Evolutionary conservation across 2,888 invertebrate genomes (phyloP), one percentile per base, ranked within the genome.

Genomic region (Cataglyphis altisquamis): DNA sequence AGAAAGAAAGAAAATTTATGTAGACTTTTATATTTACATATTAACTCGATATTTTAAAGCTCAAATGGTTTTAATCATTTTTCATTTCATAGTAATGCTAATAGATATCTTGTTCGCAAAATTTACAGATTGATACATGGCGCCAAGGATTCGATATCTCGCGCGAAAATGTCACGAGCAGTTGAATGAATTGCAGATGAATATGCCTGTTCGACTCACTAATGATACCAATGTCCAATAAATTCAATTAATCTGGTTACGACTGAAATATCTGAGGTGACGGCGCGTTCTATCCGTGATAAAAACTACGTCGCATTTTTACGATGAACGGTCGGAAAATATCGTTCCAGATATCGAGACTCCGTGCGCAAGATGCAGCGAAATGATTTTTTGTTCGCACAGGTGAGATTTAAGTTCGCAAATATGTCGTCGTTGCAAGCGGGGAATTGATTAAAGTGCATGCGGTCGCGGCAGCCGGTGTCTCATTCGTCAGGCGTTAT

Each of bases 371-470:
- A 57, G 25, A 41, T 32, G 32, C 70, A 25, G 67, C 10, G 15
- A 12, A 70, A 52, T 21, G 32, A n/a, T 63, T 78, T 68, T 78
- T 62, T 62, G 67, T 39, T 39, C 63, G 75, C 52, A 9, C 39
- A 21, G 29, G 15, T 52, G 63, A 70, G 85, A 86, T 73, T 82
- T 84, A 86, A 86, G 86, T 84, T 73, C 39, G 82, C 68, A 84
- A 77, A 68, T 81, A 82, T 48, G 48, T 72, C 84, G 81, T 52
- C 55, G 75, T 78, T 64, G 67, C 72, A 66, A 41, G 64, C 63
- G 62, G 67, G 81, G 57, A 86, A 86, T 84, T 86, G 86, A 77
- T 82, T 82, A 78, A 82, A 80, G 21, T 52, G 52, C 63, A 45
- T 36, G 60, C 48, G 81, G 36, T 12, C 39, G 48, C 72, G 52